Conservation (phyloP, 2,113 vertebrate species). For the Coptodon rendalli region DNA sequence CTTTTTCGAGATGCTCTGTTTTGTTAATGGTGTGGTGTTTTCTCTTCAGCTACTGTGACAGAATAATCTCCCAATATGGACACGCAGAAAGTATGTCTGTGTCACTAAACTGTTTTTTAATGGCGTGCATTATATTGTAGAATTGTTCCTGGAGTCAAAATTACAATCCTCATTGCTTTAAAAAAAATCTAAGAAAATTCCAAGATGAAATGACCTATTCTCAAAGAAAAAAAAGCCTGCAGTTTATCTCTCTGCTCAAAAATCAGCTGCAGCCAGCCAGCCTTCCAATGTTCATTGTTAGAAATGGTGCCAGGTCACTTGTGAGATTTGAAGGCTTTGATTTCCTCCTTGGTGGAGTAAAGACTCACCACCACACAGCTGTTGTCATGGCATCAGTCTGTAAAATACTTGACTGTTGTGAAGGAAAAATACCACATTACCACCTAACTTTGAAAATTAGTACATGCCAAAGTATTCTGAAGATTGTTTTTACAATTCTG, state of each 20-base stretch:
- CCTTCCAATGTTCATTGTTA: not conserved
- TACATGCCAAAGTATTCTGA: not conserved
- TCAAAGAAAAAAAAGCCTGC: not conserved
- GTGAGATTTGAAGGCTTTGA: constrained; percentile 22
- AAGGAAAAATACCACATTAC: not conserved
- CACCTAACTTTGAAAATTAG: not conserved
- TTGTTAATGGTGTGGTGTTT: not conserved
- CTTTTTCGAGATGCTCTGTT: not conserved
- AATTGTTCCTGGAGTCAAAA: not conserved
- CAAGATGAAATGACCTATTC: not conserved
- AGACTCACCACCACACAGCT: not conserved
- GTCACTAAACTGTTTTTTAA: not conserved
- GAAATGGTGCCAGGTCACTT: constrained; percentile 6
- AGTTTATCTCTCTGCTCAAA: not conserved
- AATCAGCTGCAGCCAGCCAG: not conserved
- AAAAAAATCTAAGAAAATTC: not conserved
- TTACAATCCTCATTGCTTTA: not conserved
- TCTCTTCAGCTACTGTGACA: not conserved
- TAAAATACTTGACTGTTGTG: not conserved
- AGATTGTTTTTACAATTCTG: not conserved
- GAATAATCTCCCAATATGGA: not conserved
- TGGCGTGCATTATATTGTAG: not conserved
- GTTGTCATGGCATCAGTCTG: constrained; percentile 5
- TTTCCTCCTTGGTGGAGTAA: constrained; percentile 18
- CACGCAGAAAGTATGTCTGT: not conserved